Conservation (phyloP, 1,140 invertebrate genomes). For the Pentalonia nigronervosa region DNA sequence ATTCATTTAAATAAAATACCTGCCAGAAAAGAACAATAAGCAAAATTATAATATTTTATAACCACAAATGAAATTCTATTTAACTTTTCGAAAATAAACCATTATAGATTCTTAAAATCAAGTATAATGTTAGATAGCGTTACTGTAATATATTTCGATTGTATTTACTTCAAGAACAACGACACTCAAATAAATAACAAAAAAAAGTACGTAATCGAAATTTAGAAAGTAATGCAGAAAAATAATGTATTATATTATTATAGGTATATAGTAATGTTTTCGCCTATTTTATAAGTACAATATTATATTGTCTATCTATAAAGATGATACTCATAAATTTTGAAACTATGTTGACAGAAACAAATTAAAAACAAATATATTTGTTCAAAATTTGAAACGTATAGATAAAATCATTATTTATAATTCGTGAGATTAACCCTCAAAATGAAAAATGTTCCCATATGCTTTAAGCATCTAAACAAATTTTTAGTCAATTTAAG, state of each 20-base stretch:
- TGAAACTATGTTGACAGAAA: not conserved
- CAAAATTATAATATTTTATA: not conserved
- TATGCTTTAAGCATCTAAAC: too few relatives aligned
- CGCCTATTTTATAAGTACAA: not conserved
- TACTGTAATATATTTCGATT: not conserved
- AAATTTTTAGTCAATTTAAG: too few relatives aligned
- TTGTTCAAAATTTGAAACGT: not conserved
- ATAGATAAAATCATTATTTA: not conserved
- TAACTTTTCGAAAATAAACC: not conserved
- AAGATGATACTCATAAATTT: not conserved
- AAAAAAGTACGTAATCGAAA: not conserved
- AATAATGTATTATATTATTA: not conserved
- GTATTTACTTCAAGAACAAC: not conserved
- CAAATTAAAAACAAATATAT: too few relatives aligned
- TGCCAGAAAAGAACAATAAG: not conserved
- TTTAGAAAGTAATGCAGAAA: not conserved
- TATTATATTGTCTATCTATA: not conserved
- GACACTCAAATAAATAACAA: not conserved
- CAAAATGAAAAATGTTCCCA: not conserved
- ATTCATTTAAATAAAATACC: not conserved
- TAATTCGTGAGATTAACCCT: not conserved
- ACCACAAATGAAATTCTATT: not conserved
- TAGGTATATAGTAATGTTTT: too few relatives aligned
- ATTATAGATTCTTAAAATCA: not conserved
- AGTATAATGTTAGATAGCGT: not conserved